A percentile compares a stretch with the other conserved stretches of the same genome.
phyloP scores from a whole-genome alignment of 2,113 vertebrate genomes.

The Syngnathus floridae region DNA sequence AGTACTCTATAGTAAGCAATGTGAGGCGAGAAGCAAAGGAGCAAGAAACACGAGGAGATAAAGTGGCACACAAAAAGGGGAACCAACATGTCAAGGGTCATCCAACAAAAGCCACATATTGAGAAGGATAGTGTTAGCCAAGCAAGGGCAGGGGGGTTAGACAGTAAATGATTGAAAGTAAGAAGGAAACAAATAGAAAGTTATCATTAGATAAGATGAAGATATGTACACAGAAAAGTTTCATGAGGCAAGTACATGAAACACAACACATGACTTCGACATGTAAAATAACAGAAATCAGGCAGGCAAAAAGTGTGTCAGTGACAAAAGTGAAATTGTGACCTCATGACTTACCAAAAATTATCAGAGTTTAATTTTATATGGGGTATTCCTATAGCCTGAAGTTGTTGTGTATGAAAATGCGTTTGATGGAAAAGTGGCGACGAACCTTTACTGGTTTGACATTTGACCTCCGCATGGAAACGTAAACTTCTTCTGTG shows the following conservation, averaged over 20 bases:
- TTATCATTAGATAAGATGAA: conserved; percentile 26
- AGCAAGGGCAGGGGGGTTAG: conserved; percentile 40
- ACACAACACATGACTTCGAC: not conserved
- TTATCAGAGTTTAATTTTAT: not conserved
- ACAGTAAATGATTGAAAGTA: conserved; percentile 28
- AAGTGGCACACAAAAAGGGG: not conserved
- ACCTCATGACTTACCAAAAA: not conserved
- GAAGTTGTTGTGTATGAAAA: not conserved
- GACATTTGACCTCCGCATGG: not conserved
- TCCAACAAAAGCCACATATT: conserved; percentile 38
- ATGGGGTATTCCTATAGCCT: not conserved
- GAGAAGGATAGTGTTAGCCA: conserved; percentile 34
- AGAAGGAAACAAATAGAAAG: conserved; percentile 48
- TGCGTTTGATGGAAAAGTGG: not conserved
- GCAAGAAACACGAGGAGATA: conserved; percentile 23
- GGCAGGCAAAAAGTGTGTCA: not conserved
- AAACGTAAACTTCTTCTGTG: not conserved
- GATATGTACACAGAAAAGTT: not conserved
- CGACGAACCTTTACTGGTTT: not conserved
- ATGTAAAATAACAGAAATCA: not conserved
- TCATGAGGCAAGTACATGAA: not conserved
- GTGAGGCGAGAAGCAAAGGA: conserved; percentile 11
- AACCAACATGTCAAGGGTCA: conserved; percentile 14
- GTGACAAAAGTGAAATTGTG: not conserved
- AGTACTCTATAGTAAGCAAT: conserved; percentile 26